phyloP scores from a whole-genome alignment of 2,888 invertebrate species.

The Limnephilus auricula region DNA sequence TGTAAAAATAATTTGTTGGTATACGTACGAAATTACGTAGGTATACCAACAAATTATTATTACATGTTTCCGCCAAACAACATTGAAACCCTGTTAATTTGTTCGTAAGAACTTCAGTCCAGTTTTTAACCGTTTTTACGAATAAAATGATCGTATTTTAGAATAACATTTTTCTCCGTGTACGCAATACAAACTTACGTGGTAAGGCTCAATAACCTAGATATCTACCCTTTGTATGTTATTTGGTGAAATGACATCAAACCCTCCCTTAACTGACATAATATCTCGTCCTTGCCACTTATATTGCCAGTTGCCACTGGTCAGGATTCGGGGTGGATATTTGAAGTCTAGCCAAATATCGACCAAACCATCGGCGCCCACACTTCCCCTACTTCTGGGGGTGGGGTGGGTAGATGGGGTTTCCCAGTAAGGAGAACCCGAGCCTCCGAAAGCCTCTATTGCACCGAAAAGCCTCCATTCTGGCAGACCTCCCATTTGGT shows the following conservation, averaged over 20 bases:
- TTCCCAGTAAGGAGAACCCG: not conserved
- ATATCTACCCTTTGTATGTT: not conserved
- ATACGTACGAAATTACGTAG: too few species aligned
- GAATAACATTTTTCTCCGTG: too few species aligned
- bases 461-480: constrained; percentile 17
- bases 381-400: not conserved
- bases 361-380: constrained; percentile 30
- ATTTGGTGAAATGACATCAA: not conserved
- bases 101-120: too few species aligned
- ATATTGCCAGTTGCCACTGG: constrained; percentile 35
- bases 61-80: too few species aligned
- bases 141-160: too few species aligned
- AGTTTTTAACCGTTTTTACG: too few species aligned
- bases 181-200: too few species aligned
- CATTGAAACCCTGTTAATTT: too few species aligned
- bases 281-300: not conserved
- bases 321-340: constrained; percentile 27
- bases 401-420: not conserved
- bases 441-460: constrained; percentile 15
- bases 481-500: not conserved
- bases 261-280: not conserved
- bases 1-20: too few species aligned
- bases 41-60: too few species aligned
- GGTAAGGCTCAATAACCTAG: too few species aligned
- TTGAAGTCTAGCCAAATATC: constrained; percentile 46